Percentiles rank a stretch among this genome's conserved stretches.
Evolutionary conservation across 2,888 invertebrate species (phyloP).

Genomic region (Tineola bisselliella): DNA sequence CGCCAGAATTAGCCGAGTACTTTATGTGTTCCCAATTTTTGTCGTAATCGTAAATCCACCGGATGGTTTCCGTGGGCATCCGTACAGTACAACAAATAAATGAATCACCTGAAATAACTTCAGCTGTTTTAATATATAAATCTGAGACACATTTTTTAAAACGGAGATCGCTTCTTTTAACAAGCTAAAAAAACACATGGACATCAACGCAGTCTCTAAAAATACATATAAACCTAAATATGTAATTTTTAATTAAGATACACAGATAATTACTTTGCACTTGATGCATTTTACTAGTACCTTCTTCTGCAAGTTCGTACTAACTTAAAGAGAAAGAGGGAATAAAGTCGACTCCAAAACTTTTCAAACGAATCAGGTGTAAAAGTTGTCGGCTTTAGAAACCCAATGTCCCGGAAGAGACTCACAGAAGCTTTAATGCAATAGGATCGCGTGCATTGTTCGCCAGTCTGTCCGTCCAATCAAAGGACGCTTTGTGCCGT

Average conservation of each 20-base stretch:
- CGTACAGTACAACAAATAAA: neutral
- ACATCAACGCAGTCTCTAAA: too few relatives aligned
- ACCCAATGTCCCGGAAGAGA: conserved; percentile 41
- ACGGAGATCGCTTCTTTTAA: too few relatives aligned
- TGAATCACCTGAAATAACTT: conserved; percentile 3
- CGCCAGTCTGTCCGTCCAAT: conserved; percentile 30
- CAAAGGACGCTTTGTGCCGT: conserved; percentile 34
- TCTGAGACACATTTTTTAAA: neutral
- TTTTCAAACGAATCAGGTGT: conserved; percentile 35
- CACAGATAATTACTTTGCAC: too few relatives aligned
- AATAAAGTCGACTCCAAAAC: neutral
- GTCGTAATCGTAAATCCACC: conserved; percentile 12
- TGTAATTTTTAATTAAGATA: too few relatives aligned
- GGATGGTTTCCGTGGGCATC: neutral
- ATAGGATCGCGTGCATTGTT: conserved; percentile 43
- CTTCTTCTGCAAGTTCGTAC: too few relatives aligned
- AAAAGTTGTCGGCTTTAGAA: conserved; percentile 37
- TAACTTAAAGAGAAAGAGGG: neutral
- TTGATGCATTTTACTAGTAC: too few relatives aligned
- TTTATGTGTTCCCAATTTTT: conserved; percentile 6
- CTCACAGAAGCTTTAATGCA: conserved; percentile 21
- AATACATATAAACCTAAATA: too few relatives aligned
- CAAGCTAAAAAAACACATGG: too few relatives aligned
- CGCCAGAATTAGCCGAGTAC: conserved; percentile 28
- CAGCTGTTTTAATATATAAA: neutral